Conservation (phyloP, 1,140 invertebrate genomes). For the Hetaerina americana region DNA sequence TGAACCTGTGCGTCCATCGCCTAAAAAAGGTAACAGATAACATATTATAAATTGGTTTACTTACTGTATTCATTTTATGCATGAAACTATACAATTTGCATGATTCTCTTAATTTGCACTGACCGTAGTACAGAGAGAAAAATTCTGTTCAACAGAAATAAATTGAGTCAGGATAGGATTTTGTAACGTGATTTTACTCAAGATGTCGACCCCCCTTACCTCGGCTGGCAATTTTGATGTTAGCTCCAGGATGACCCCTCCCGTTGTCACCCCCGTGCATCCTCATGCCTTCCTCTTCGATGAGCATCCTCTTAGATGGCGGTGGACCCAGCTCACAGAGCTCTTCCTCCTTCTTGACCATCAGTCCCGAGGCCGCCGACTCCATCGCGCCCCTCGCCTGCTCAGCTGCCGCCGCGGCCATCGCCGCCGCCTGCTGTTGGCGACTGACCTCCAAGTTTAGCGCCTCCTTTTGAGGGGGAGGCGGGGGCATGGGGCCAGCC, state of each 20-base stretch:
- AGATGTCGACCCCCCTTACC: too few species aligned
- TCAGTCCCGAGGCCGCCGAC: conserved; percentile 23
- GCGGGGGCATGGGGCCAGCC: conserved; percentile 25
- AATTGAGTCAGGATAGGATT: too few species aligned
- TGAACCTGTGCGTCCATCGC: conserved; percentile 44
- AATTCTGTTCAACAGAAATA: too few species aligned
- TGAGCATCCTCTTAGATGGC: conserved; percentile 29
- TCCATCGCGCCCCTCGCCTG: conserved; percentile 27
- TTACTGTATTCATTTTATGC: too few species aligned
- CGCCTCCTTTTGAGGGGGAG: conserved; percentile 41
- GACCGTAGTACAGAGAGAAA: too few species aligned
- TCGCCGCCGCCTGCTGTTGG: conserved; percentile 13
- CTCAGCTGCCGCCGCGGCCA: conserved; percentile 24
- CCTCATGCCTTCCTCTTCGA: conserved; percentile 28
- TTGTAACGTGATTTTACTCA: too few species aligned
- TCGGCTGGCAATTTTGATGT: conserved; percentile 81
- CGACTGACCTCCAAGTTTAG: conserved; percentile 41
- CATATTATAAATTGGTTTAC: too few species aligned
- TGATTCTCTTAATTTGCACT: too few species aligned
- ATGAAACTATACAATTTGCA: too few species aligned
- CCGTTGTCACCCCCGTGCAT: conserved; percentile 27
- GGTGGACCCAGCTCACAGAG: conserved; percentile 16
- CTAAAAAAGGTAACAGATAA: conserved; percentile 29
- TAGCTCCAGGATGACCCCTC: conserved; percentile 44
- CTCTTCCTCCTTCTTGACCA: conserved; percentile 21